These are phyloP conservation scores for Eclectus roratus DNA, from an alignment of 2,113 vertebrate genomes.

Conservation along the genomic window DNA sequence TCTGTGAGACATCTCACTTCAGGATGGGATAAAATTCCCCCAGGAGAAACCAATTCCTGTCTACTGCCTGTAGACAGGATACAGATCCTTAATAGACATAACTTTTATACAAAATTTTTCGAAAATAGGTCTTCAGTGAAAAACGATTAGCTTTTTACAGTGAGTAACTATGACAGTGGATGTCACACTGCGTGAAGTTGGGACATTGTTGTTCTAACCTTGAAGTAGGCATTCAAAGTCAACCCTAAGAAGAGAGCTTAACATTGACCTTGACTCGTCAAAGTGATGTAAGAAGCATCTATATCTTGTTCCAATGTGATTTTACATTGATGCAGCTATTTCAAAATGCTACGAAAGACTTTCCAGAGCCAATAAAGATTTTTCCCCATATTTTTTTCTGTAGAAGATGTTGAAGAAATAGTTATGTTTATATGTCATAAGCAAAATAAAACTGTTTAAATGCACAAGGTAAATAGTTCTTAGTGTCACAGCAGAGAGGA, in stretches of 20 bases:
- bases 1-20: not conserved
- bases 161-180: not conserved
- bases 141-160: not conserved
- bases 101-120: not conserved
- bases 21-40: not conserved
- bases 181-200: not conserved
- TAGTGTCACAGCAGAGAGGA: not conserved
- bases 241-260: not conserved
- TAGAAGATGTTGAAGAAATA: not conserved
- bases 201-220: not conserved
- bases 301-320: not conserved
- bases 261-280: not conserved
- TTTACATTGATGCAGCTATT: not conserved
- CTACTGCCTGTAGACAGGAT: not conserved
- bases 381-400: no score
- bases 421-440: not conserved
- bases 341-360: not conserved
- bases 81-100: not conserved
- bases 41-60: not conserved
- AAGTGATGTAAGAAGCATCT: not conserved
- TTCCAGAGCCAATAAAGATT: rapidly evolving
- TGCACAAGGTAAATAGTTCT: not conserved
- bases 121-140: not conserved
- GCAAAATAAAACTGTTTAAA: not conserved
- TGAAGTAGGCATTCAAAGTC: not conserved